phyloP scores from a whole-genome alignment of 53 echinoderm and acorn worm genomes.

The Holothuria leucospilota region DNA sequence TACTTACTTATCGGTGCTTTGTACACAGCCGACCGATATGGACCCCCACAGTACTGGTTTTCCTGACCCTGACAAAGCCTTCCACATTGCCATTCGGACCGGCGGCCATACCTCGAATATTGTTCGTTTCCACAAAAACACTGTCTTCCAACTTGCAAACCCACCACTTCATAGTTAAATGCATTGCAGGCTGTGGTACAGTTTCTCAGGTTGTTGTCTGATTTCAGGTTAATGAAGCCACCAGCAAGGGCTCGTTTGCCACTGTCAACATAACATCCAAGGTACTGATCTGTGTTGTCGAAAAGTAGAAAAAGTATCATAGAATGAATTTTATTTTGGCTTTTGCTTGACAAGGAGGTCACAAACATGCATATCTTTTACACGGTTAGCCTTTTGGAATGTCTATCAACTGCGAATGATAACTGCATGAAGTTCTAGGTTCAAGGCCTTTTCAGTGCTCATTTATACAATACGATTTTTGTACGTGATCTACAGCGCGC shows the following conservation, averaged over 20 bases:
- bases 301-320: too few relatives aligned
- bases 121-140: constrained; percentile 23
- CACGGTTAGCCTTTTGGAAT: too few relatives aligned
- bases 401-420: too few relatives aligned
- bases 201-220: background rate
- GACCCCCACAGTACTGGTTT: background rate
- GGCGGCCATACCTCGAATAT: background rate
- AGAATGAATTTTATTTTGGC: too few relatives aligned
- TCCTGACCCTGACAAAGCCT: background rate
- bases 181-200: background rate
- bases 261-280: constrained; percentile 1
- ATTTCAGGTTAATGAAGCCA: background rate
- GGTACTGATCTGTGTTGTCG: constrained; percentile 19
- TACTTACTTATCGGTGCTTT: background rate
- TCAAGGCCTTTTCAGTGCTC: too few relatives aligned
- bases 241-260: background rate
- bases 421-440: too few relatives aligned
- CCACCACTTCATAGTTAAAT: background rate
- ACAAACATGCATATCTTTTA: too few relatives aligned
- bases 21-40: background rate
- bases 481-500: too few relatives aligned
- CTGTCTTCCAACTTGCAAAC: background rate
- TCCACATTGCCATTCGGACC: constrained; percentile 5
- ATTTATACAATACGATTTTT: too few relatives aligned
- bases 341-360: too few relatives aligned